phyloP scores from a whole-genome alignment of 2,113 vertebrate genomes.

The Seriola aureovittata region DNA sequence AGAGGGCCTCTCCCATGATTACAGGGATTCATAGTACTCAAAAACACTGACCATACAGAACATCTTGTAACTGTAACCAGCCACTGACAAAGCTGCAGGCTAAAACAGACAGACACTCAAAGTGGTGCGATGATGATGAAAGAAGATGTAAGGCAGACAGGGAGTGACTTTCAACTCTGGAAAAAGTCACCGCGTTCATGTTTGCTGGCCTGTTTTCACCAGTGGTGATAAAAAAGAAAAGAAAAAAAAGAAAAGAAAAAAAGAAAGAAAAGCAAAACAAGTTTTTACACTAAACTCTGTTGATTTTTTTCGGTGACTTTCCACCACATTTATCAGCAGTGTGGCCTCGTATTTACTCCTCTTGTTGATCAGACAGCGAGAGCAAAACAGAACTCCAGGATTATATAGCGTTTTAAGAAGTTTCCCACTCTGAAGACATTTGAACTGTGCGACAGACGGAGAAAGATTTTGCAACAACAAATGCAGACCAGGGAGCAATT shows the following conservation, averaged over 20 bases:
- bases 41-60: conserved; percentile 80
- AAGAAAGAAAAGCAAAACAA: conserved; percentile 19
- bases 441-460: conserved; percentile 48
- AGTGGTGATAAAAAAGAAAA: background rate
- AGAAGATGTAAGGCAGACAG: conserved; percentile 65
- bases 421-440: conserved; percentile 13
- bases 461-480: conserved; percentile 69
- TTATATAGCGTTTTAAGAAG: background rate
- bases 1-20: conserved; percentile 83
- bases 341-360: background rate
- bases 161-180: conserved; percentile 58
- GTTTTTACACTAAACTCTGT: conserved; percentile 3
- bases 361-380: background rate
- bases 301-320: conserved; percentile 8
- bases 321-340: background rate
- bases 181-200: conserved; percentile 40
- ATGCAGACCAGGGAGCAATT: conserved; percentile 76
- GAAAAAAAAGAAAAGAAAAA: conserved; percentile 17
- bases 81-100: conserved; percentile 73
- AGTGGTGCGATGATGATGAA: conserved; percentile 74
- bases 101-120: conserved; percentile 69
- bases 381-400: background rate
- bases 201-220: conserved; percentile 39
- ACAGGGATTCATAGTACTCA: conserved; percentile 82
- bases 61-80: conserved; percentile 80